Evolutionary conservation across 2,113 vertebrate species (phyloP), one percentile per base, ranked within the genome.

Genomic region (Percina caprodes): DNA sequence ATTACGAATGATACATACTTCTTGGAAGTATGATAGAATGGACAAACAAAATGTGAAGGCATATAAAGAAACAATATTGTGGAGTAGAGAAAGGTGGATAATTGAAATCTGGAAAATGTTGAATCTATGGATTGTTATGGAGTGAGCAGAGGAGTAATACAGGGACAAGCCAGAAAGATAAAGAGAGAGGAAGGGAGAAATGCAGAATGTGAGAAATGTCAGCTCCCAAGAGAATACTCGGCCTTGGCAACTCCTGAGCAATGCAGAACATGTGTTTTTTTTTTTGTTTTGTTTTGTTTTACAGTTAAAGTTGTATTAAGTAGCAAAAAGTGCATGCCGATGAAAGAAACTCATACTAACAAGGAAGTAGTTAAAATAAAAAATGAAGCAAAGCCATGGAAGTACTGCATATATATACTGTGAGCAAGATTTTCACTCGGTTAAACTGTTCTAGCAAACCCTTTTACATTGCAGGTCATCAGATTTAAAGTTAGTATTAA

Each of bases 201-300:
- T 78, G 74, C 74, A 84, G 51, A 82, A 81, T 85, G 70, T 61
- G 49, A 82, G 71, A 89, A 83, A 89, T 86, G 86, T 85, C 70
- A 80, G 61, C 67, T 85, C 87, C 69, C 81, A 1, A 18, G 78
- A 79, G 85, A 86, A 72, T 85, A 65, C 63, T 68, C 61, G 45
- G 77, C 74, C 76, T 82, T 60, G 24, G 75, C 58, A 71, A 83
- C 74, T 83, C 58, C 45, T 66, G 69, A 85, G 79, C 83, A 69
- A 58, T 77, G 67, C 79, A 78, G 62, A 67, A 42, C 45, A 66
- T 21, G 9, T 59, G 7, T 30, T 30, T 55, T 48, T 72, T 55
- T 70, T 73, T 66, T 30, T 30, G 49, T 48, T 72, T 55, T 70
- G 69, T 66, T 51, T 49, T 71, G 0, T 74, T 87, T 87, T 35